Conservation (phyloP, 2,113 vertebrate genomes). For the Uropsilus gracilis region DNA sequence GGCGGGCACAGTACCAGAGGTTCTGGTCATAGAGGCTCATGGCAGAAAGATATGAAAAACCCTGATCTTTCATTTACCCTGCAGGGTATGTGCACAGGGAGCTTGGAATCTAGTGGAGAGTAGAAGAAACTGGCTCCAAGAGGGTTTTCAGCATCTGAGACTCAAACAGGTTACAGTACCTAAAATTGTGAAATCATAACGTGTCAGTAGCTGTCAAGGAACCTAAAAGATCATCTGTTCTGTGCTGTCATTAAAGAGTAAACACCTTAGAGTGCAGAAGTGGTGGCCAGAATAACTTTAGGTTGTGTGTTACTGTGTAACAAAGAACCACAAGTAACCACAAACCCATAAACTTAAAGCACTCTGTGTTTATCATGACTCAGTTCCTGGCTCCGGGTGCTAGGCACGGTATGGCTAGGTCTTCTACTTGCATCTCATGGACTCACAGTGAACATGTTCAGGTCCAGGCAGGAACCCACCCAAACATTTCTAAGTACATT, state of each 20-base stretch:
- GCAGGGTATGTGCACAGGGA: not conserved
- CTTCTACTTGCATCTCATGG: not conserved
- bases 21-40: no score
- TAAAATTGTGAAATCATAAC: not conserved
- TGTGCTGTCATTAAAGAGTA: not conserved
- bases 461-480: not conserved
- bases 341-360: not conserved
- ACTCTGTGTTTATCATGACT: not conserved
- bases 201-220: not conserved
- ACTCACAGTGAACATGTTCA: not conserved
- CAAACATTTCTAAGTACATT: not conserved
- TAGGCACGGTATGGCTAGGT: accelerated
- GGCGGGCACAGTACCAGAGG: no score
- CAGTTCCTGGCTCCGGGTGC: not conserved
- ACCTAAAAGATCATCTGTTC: not conserved
- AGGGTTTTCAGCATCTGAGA: not conserved
- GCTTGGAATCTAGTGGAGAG: not conserved
- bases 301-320: not conserved
- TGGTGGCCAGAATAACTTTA: not conserved
- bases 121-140: not conserved
- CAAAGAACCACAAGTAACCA: not conserved
- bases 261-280: not conserved
- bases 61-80: no score
- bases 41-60: no score
- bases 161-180: not conserved